Percentiles rank a stretch among this genome's conserved stretches.
Evolutionary conservation across 1,140 invertebrate species (phyloP).

Genomic region (Semibalanus balanoides): DNA sequence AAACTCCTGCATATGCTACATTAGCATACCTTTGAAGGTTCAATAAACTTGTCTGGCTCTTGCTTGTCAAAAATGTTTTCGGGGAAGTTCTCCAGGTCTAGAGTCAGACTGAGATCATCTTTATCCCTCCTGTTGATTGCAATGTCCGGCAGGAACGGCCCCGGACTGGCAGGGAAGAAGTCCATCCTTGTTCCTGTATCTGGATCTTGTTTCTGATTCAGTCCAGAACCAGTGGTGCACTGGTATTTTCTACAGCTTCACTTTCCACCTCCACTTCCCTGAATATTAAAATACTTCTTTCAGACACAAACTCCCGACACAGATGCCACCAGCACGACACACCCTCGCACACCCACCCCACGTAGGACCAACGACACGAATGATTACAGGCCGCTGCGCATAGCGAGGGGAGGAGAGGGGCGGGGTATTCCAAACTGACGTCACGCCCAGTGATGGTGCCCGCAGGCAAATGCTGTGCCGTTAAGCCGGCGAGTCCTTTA

Average conservation of each 20-base stretch:
- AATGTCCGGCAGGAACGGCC: not conserved
- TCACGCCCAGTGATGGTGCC: not conserved
- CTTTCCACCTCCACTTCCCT: not conserved
- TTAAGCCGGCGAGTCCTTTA: not conserved
- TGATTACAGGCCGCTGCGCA: too few species aligned
- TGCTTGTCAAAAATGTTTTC: not conserved
- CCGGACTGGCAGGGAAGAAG: not conserved
- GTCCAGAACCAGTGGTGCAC: too few species aligned
- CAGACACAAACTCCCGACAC: too few species aligned
- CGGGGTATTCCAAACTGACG: not conserved
- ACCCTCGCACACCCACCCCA: too few species aligned
- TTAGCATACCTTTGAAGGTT: not conserved
- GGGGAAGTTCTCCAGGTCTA: not conserved
- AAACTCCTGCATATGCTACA: too few species aligned
- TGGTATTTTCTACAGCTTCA: not conserved
- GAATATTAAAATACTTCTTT: not conserved
- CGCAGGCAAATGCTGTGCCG: not conserved
- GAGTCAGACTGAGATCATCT: not conserved
- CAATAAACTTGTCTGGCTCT: not conserved
- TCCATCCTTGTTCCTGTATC: not conserved
- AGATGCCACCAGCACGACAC: too few species aligned
- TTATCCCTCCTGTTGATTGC: not conserved
- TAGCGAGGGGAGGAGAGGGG: not conserved
- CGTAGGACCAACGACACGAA: too few species aligned
- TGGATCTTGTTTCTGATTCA: too few species aligned